phyloP scores from a whole-genome alignment of 2,888 invertebrate genomes.

The Rhyacophila evoluta region DNA sequence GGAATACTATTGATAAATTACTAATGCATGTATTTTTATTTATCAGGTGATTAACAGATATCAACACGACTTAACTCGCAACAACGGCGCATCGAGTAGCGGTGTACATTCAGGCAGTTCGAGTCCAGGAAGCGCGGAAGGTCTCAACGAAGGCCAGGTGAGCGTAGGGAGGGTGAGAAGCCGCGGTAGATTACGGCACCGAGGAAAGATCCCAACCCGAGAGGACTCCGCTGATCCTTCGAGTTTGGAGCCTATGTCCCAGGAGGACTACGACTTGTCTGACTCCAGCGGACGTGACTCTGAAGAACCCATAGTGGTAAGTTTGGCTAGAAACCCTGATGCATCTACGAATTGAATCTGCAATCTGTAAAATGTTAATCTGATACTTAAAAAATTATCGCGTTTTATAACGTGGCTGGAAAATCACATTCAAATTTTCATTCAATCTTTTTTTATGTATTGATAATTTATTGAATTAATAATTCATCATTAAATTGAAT shows the following conservation, averaged over 20 bases:
- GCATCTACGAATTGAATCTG: too few relatives aligned
- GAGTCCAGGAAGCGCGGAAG: conserved; percentile 62
- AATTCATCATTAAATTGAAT: too few relatives aligned
- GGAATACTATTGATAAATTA: too few relatives aligned
- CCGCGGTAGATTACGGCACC: conserved; percentile 62
- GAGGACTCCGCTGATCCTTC: conserved; percentile 42
- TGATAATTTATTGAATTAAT: too few relatives aligned
- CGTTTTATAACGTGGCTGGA: too few relatives aligned
- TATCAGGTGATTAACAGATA: conserved; percentile 75
- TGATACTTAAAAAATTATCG: too few relatives aligned
- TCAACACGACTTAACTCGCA: conserved; percentile 70
- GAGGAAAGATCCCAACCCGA: conserved; percentile 17
- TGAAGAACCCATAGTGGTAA: conserved; percentile 40
- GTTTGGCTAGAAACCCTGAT: too few relatives aligned
- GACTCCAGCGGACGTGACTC: conserved; percentile 58
- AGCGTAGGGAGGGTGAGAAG: conserved; percentile 63
- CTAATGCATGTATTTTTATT: too few relatives aligned
- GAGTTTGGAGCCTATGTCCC: conserved; percentile 59
- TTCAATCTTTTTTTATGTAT: too few relatives aligned
- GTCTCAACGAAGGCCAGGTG: conserved; percentile 55
- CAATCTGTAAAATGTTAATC: too few relatives aligned
- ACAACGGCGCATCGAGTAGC: conserved; percentile 72
- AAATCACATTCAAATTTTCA: too few relatives aligned
- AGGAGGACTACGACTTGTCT: conserved; percentile 58
- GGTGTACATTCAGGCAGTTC: conserved; percentile 70